A percentile compares a stretch with the other conserved stretches of the same genome.
Conservation (phyloP, 2,888 invertebrate genomes). For the Drosophila paranaensis region DNA sequence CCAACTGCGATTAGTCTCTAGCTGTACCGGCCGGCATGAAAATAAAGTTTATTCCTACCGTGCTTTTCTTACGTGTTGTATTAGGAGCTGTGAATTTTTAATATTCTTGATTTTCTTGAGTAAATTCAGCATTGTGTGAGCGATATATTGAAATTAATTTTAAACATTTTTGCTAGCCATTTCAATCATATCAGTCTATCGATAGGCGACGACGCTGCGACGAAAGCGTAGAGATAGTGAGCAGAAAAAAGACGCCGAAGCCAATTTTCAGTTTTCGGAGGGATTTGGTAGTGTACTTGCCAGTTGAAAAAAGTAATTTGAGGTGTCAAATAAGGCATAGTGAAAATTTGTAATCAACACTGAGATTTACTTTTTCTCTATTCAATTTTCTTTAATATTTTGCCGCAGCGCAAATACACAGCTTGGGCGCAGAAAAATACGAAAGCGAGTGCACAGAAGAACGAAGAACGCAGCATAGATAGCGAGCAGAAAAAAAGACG, state of each 20-base stretch:
- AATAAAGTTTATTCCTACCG: constrained; percentile 9
- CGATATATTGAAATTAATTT: background rate
- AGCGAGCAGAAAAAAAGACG: constrained; percentile 46
- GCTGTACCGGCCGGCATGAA: constrained; percentile 39
- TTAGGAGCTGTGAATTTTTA: background rate
- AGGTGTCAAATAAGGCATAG: too few species aligned
- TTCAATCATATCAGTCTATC: constrained; percentile 19
- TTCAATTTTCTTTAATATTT: constrained; percentile 5
- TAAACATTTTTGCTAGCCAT: background rate
- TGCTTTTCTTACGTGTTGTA: constrained; percentile 1
- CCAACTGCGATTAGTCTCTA: constrained; percentile 10
- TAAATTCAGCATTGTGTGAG: background rate
- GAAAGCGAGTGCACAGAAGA: constrained; percentile 22
- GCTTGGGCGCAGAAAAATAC: constrained; percentile 23
- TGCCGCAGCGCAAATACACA: constrained; percentile 11
- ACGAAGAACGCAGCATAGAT: constrained; percentile 24
- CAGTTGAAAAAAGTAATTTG: constrained; percentile 29
- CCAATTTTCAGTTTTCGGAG: constrained; percentile 46
- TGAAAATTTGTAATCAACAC: background rate
- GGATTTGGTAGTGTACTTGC: constrained; percentile 27
- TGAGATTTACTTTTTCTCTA: too few species aligned
- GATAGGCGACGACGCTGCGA: constrained; percentile 32
- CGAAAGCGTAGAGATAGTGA: constrained; percentile 29
- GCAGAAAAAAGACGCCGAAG: constrained; percentile 47
- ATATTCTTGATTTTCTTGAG: background rate